These are phyloP conservation scores for Melanaphis sacchari DNA, from an alignment of 1,140 invertebrate species.

Conservation along the genomic window DNA sequence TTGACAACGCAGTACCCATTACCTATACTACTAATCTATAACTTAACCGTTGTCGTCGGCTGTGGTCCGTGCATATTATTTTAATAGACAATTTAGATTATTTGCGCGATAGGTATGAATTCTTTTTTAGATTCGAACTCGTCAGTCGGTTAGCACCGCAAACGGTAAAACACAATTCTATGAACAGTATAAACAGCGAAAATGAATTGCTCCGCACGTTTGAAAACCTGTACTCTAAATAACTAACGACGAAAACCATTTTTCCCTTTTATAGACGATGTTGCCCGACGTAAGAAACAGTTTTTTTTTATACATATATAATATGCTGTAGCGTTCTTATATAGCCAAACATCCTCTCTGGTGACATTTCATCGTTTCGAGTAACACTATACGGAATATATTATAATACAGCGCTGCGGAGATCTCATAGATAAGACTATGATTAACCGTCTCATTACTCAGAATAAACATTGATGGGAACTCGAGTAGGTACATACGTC, in stretches of 20 bases:
- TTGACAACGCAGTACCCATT: neutral
- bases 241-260: conserved; percentile 12
- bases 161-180: conserved; percentile 7
- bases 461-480: conserved; percentile 27
- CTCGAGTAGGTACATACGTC: conserved; percentile 1
- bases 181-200: neutral
- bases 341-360: neutral
- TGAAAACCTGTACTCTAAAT: neutral
- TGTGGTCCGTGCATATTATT: neutral
- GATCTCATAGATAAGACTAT: conserved; percentile 12
- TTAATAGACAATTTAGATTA: neutral
- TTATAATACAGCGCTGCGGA: neutral
- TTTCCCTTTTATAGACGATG: neutral
- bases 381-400: conserved; percentile 23
- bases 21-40: neutral
- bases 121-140: neutral
- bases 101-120: neutral
- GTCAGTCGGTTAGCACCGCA: neutral
- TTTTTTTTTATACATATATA: neutral
- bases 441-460: conserved; percentile 32
- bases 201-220: neutral
- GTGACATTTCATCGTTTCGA: neutral
- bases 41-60: neutral
- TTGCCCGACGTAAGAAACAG: neutral
- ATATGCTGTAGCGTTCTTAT: neutral